A percentile compares a stretch with the other conserved stretches of the same genome.
Conservation (phyloP, 53 echinoderm and acorn worm species). For the Paracentrotus lividus region DNA sequence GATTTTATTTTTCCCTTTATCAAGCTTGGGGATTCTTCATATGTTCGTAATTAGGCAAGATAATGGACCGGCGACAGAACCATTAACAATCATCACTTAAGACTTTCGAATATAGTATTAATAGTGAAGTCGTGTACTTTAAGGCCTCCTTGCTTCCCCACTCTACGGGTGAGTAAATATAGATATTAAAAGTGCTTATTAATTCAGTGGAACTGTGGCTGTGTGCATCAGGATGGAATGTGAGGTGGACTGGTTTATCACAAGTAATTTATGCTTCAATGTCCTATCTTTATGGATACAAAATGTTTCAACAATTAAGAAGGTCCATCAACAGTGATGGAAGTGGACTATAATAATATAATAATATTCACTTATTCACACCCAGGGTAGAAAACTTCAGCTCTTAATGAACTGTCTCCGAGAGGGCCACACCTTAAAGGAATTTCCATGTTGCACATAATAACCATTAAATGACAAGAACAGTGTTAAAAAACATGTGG, state of each 20-base stretch:
- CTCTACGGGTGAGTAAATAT: neutral
- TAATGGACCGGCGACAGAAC: conserved; percentile 29
- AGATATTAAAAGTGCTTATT: neutral
- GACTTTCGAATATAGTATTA: neutral
- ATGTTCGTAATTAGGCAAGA: conserved; percentile 47
- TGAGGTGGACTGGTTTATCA: neutral
- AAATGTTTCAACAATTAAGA: too few species aligned
- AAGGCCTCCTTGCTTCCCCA: neutral
- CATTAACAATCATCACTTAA: conserved; percentile 39
- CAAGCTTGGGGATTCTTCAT: neutral
- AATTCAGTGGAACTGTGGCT: neutral
- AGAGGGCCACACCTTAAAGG: too few species aligned
- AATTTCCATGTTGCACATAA: too few species aligned
- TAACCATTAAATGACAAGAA: too few species aligned
- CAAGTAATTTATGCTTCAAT: neutral
- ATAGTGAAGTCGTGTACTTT: conserved; percentile 35
- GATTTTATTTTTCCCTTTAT: neutral
- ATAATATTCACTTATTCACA: too few species aligned
- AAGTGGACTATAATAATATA: too few species aligned
- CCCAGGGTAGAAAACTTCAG: too few species aligned
- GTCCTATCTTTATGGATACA: neutral
- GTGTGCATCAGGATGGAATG: neutral
- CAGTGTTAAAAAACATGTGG: too few species aligned
- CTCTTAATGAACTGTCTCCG: too few species aligned
- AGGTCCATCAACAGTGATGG: too few species aligned